These are phyloP conservation scores for Entomyzon cyanotis DNA, from an alignment of 2,113 vertebrate species.

Conservation along the genomic window DNA sequence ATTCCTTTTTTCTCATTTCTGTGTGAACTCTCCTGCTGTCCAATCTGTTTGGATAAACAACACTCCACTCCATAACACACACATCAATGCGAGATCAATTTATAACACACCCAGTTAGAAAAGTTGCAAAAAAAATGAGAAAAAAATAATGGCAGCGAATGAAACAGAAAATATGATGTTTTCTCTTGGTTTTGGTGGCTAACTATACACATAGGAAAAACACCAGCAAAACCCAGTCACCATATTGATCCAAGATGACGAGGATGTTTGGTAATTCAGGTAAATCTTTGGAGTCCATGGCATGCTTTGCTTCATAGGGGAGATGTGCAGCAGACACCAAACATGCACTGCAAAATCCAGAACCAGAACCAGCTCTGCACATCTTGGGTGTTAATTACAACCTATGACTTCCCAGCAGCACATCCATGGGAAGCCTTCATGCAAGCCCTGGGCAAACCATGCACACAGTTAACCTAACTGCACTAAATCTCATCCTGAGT, in stretches of 20 bases:
- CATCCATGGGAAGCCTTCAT: background rate
- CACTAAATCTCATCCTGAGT: background rate
- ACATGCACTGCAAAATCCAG: background rate
- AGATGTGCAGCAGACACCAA: background rate
- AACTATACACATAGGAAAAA: constrained; percentile 55
- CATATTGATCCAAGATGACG: background rate
- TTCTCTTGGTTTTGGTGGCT: constrained; percentile 22
- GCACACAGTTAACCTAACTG: background rate
- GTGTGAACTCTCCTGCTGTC: background rate
- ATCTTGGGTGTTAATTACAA: background rate
- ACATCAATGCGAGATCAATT: constrained; percentile 10
- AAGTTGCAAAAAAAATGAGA: constrained; percentile 26
- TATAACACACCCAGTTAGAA: background rate
- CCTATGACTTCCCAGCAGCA: background rate
- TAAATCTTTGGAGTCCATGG: background rate
- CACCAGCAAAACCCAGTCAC: background rate
- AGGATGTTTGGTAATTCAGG: background rate
- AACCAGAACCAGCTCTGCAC: background rate
- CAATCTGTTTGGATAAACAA: constrained; percentile 69
- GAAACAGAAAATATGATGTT: constrained; percentile 45
- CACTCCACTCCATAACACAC: constrained; percentile 20
- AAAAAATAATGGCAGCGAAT: constrained; percentile 36
- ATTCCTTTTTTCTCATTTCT: background rate
- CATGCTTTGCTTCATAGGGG: background rate
- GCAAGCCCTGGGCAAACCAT: background rate